These are phyloP conservation scores for Toxotes jaculatrix DNA, from an alignment of 2,113 vertebrate genomes.

Conservation along the genomic window DNA sequence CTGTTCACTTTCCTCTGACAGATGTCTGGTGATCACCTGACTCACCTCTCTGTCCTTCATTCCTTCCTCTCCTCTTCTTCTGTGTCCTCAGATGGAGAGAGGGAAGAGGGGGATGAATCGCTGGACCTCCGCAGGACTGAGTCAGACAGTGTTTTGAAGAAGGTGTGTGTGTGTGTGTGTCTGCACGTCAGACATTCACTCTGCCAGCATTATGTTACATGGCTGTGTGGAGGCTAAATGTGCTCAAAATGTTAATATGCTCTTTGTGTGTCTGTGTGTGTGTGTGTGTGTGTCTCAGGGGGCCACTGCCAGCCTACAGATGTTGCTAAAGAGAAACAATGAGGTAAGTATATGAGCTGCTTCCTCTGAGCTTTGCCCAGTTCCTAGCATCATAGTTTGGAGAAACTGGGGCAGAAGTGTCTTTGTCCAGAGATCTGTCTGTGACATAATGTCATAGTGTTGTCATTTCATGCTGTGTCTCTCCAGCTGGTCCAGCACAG, in stretches of 20 bases:
- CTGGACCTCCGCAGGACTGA: conserved; percentile 93
- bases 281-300: conserved; percentile 80
- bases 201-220: neutral
- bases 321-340: conserved; percentile 90
- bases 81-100: conserved; percentile 86
- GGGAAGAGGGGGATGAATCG: conserved; percentile 88
- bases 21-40: neutral
- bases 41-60: neutral
- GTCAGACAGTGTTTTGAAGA: conserved; percentile 93
- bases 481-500: conserved; percentile 88
- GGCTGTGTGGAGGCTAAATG: neutral
- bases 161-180: conserved; percentile 80
- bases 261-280: neutral
- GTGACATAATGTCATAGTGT: no score
- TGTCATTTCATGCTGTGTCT: conserved; percentile 4
- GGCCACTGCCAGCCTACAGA: conserved; percentile 87
- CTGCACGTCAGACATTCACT: neutral
- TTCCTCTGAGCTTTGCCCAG: neutral
- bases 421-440: neutral
- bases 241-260: neutral
- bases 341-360: conserved; percentile 84
- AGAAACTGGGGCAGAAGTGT: neutral
- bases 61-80: neutral
- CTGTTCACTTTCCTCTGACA: neutral
- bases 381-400: neutral